Base-by-base conservation (phyloP, 2,888 invertebrate genomes). In the Cetonia aurata region DNA sequence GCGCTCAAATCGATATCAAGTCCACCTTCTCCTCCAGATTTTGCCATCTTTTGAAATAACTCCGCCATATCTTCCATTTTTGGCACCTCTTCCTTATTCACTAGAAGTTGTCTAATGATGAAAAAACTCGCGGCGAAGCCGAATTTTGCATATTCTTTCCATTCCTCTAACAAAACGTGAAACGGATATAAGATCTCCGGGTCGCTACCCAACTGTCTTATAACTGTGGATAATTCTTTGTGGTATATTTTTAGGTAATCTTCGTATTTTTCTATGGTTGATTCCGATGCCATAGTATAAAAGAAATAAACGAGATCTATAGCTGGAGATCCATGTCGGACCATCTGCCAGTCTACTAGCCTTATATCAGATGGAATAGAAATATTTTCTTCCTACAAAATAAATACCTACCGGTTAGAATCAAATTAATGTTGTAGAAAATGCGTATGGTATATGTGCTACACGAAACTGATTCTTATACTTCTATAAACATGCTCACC, bases 221-320 rank as follows among this genome's bases (percentile, higher is more conserved):
- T 68, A 60, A 62, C 72, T 0, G 71, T 65, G 1, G 75, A 75
- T 12, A 82, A 71, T 0, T 75, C 75, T 17, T 77, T 70, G 70
- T 83, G 74, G 70, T 83, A 83, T 17, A 53, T 13, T 12, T 77
- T 67, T 6, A 81, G 41, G 17, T 81, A 69, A 6, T 76, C 62
- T 15, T 82, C 77, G 25, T 75, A 79, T 56, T 79, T 69, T 53
- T 75, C 42, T 3, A 79, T 66, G 17, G 77, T 71, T 19, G 78
- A 75, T 10, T 75, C 72, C 0, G 76, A 71, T 33, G 77, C 73
- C 41, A 75, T 77, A 12, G 78, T 77, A 60, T 78, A 81, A n/a
- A 82, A 52, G 66, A 80, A 74, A 62, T 82, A 81, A 6, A 77
- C 69, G 41, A 83, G 66, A 69, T 83, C 83, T 42, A 76, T 69